Conservation (phyloP, 2,113 vertebrate species). For the Forbesichthys papilliferus region DNA sequence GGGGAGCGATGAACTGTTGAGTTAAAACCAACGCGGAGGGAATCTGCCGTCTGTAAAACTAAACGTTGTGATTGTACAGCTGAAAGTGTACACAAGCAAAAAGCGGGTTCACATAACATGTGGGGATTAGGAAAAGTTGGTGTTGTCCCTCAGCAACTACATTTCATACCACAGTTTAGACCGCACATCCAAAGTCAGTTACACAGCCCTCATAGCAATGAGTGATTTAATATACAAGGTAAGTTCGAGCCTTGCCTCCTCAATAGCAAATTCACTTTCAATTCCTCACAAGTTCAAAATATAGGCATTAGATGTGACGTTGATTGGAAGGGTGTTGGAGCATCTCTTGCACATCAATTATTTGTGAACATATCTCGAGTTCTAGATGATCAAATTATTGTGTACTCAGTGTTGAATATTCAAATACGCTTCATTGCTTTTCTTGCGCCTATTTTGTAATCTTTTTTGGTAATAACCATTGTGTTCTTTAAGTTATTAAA, state of each 20-base stretch:
- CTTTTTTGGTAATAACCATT: slow-evolving; percentile 66
- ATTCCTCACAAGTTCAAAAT: slow-evolving; percentile 3
- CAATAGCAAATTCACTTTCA: slow-evolving; percentile 25
- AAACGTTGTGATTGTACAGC: not conserved
- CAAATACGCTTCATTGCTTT: slow-evolving; percentile 54
- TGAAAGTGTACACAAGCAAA: slow-evolving; percentile 8
- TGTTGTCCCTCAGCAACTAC: slow-evolving; percentile 42
- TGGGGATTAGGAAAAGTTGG: slow-evolving; percentile 26
- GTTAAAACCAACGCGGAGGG: slow-evolving; percentile 25
- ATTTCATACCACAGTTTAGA: slow-evolving; percentile 36
- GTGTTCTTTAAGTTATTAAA: slow-evolving; percentile 75
- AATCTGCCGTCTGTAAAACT: not conserved
- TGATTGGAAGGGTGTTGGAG: slow-evolving; percentile 22
- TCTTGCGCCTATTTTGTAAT: slow-evolving; percentile 73
- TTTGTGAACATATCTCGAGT: slow-evolving; percentile 52
- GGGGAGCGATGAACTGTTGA: slow-evolving; percentile 29
- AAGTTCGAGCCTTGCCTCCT: not conserved
- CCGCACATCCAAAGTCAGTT: slow-evolving; percentile 28
- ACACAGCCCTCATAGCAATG: slow-evolving; percentile 13
- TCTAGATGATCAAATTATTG: slow-evolving; percentile 49
- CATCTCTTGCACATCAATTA: slow-evolving; percentile 51
- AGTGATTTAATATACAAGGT: slow-evolving; percentile 21
- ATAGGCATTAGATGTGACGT: slow-evolving; percentile 6
- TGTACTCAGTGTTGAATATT: slow-evolving; percentile 64
- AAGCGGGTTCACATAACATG: slow-evolving; percentile 21